Percentiles rank a stretch among this genome's conserved stretches.
Evolutionary conservation across 2,888 invertebrate genomes (phyloP).

Genomic region (Hymenopus coronatus): DNA sequence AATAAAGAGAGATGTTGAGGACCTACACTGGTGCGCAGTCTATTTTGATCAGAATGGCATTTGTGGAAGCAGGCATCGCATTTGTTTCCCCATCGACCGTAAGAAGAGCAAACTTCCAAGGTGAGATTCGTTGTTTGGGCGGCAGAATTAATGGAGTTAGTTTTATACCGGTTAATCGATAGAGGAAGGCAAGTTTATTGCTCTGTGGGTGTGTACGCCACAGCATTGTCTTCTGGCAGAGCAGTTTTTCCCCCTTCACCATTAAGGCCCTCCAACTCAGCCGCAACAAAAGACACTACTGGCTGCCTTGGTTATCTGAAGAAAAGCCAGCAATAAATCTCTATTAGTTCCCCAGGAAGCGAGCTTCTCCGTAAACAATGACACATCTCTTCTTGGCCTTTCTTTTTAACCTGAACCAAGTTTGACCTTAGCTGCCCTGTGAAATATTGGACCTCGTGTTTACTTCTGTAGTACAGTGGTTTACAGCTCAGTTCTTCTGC

Average conservation of each 20-base stretch:
- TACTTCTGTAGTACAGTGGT: background rate
- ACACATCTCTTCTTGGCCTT: background rate
- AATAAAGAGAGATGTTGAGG: background rate
- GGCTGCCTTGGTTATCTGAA: slow-evolving; percentile 2
- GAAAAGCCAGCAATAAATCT: slow-evolving; percentile 25
- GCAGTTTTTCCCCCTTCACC: background rate
- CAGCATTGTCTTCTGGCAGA: background rate
- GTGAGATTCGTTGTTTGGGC: background rate
- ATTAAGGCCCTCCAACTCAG: background rate
- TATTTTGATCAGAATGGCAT: background rate
- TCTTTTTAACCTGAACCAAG: slow-evolving; percentile 21
- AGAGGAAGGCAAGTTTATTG: background rate
- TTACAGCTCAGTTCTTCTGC: too few relatives aligned
- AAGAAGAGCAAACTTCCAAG: background rate
- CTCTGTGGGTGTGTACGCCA: background rate
- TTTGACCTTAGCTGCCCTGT: slow-evolving; percentile 14
- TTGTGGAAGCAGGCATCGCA: background rate
- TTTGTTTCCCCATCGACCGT: background rate
- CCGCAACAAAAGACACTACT: background rate
- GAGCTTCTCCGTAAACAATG: slow-evolving; percentile 23
- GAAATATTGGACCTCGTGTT: background rate
- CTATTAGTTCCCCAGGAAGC: slow-evolving; percentile 4
- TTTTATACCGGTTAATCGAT: background rate
- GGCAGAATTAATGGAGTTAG: background rate
- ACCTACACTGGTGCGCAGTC: background rate